Evolutionary conservation across 2,888 invertebrate genomes (phyloP).

Genomic region (Melipona bicolor): DNA sequence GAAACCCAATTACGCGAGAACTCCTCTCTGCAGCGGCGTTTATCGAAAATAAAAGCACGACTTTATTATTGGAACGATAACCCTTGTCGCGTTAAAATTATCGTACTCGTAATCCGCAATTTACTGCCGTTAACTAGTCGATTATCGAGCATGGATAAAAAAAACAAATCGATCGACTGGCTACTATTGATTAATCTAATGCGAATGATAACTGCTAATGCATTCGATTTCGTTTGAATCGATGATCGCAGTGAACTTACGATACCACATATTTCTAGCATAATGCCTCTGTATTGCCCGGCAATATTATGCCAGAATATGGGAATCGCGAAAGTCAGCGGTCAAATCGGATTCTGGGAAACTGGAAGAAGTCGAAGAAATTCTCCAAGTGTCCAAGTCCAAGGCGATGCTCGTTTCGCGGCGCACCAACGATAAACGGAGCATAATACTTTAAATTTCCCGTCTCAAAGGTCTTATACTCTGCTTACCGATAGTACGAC

Average conservation of each 20-base stretch:
- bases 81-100: background rate
- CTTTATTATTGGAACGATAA: conserved; percentile 7
- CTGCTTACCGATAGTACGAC: conserved; percentile 79
- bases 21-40: background rate
- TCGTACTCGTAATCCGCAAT: background rate
- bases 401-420: conserved; percentile 61
- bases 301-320: conserved; percentile 79
- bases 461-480: conserved; percentile 77
- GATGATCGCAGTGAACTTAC: conserved; percentile 49
- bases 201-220: no score
- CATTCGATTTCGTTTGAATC: background rate
- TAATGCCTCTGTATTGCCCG: conserved; percentile 75
- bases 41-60: background rate
- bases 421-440: conserved; percentile 75
- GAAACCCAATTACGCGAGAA: background rate
- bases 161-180: background rate
- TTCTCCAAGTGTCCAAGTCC: background rate
- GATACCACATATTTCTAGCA: conserved; percentile 78
- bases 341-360: background rate
- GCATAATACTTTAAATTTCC: conserved; percentile 77
- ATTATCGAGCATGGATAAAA: background rate
- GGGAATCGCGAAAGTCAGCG: conserved; percentile 68
- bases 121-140: background rate
- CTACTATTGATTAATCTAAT: background rate
- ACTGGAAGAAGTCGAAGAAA: no score